phyloP scores from a whole-genome alignment of 2,888 invertebrate species.

The Chymomyza fuscimana region DNA sequence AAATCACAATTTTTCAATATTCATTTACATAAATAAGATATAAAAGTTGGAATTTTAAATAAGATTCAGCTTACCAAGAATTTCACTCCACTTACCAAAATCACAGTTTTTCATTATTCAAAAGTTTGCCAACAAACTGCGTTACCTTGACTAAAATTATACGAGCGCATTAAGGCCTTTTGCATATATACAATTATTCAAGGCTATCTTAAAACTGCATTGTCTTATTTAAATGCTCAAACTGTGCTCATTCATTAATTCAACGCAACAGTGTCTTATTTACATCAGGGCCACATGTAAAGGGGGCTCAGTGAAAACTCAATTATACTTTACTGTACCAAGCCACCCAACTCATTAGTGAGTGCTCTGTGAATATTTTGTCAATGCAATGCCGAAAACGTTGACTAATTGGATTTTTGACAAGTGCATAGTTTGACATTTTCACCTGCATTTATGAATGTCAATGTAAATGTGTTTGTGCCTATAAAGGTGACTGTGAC shows the following conservation, averaged over 20 bases:
- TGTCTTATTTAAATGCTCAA: not conserved
- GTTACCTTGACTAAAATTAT: not conserved
- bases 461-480: not conserved
- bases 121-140: too few relatives aligned
- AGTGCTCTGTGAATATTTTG: slow-evolving; percentile 35
- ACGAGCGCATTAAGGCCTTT: not conserved
- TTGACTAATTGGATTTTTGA: slow-evolving; percentile 63
- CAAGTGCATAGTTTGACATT: slow-evolving; percentile 35
- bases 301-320: not conserved
- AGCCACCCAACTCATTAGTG: slow-evolving; percentile 40
- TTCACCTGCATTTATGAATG: slow-evolving; percentile 6
- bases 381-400: slow-evolving; percentile 42
- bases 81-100: too few relatives aligned
- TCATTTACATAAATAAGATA: too few relatives aligned
- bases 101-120: too few relatives aligned
- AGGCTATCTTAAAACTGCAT: not conserved
- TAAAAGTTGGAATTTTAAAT: too few relatives aligned
- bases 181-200: not conserved
- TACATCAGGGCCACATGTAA: not conserved
- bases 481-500: slow-evolving; percentile 30
- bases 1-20: too few relatives aligned
- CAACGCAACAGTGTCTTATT: not conserved
- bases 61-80: too few relatives aligned
- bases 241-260: not conserved
- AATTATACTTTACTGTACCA: not conserved